phyloP scores from a whole-genome alignment of 1,140 invertebrate species.

The Aradophagus sp. region DNA sequence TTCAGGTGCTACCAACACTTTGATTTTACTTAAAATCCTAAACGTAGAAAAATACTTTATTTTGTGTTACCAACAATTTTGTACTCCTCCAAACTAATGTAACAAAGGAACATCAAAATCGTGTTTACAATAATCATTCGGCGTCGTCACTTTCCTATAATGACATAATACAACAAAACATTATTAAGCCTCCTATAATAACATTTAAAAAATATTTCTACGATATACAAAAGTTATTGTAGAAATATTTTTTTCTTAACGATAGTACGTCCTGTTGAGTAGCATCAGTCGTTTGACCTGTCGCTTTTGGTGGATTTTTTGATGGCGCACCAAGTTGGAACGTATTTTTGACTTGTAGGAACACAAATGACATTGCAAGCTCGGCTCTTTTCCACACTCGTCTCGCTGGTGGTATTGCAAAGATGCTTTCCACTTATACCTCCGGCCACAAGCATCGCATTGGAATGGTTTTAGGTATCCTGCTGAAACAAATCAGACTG shows the following conservation, averaged over 20 bases:
- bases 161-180: no score
- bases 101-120: no score
- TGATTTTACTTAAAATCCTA: no score
- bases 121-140: not conserved
- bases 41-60: no score
- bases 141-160: conserved; percentile 1
- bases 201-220: no score
- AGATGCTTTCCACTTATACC: conserved; percentile 77
- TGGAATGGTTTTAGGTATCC: conserved; percentile 51
- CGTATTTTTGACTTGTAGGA: conserved; percentile 56
- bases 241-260: no score
- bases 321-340: conserved; percentile 50
- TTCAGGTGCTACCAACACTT: no score
- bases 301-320: conserved; percentile 45
- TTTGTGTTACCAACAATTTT: no score
- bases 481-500: conserved; percentile 48
- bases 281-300: conserved; percentile 26
- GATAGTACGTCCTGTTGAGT: conserved; percentile 43
- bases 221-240: no score
- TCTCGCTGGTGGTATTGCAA: conserved; percentile 72
- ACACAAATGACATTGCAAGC: conserved; percentile 72
- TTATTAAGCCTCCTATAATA: no score
- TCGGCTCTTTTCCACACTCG: conserved; percentile 69
- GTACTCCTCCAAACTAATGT: no score
- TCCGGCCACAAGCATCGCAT: conserved; percentile 78